A percentile compares a stretch with the other conserved stretches of the same genome.
Evolutionary conservation across 2,888 invertebrate genomes (phyloP).

Genomic region (Labia minor): DNA sequence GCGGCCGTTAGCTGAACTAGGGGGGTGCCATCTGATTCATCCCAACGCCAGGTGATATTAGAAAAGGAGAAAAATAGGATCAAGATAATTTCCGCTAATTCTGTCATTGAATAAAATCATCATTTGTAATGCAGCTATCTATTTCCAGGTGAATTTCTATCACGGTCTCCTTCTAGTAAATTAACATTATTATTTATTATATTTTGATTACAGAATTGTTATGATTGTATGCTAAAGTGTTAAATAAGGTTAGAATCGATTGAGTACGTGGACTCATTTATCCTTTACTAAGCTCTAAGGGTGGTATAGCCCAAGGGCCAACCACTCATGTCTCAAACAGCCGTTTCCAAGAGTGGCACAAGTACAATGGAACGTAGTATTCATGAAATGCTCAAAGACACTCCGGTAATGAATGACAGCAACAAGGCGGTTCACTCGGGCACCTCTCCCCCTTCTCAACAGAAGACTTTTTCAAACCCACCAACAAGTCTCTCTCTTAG

Average conservation of each 20-base stretch:
- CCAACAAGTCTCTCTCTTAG: slow-evolving; percentile 53
- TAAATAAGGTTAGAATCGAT: not conserved
- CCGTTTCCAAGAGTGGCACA: slow-evolving; percentile 19
- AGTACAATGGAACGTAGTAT: slow-evolving; percentile 52
- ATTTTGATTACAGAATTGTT: not conserved
- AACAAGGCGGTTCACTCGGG: slow-evolving; percentile 64
- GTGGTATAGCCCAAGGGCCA: not conserved
- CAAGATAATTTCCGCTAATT: too few relatives aligned
- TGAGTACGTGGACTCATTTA: not conserved
- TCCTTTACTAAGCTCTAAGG: not conserved
- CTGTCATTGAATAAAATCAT: too few relatives aligned
- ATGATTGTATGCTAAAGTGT: not conserved
- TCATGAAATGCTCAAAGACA: slow-evolving; percentile 77
- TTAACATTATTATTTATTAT: not conserved
- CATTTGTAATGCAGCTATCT: too few relatives aligned
- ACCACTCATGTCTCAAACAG: slow-evolving; percentile 24
- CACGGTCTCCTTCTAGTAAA: too few relatives aligned
- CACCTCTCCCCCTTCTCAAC: slow-evolving; percentile 46
- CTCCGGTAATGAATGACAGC: slow-evolving; percentile 64
- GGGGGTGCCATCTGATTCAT: not conserved
- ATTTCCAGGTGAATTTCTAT: too few relatives aligned
- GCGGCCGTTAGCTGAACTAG: not conserved
- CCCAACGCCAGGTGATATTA: not conserved
- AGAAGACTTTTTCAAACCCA: slow-evolving; percentile 36
- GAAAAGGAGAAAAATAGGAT: too few relatives aligned